phyloP scores from a whole-genome alignment of 2,888 invertebrate species.

The Lepidocyrtoides sp. region DNA sequence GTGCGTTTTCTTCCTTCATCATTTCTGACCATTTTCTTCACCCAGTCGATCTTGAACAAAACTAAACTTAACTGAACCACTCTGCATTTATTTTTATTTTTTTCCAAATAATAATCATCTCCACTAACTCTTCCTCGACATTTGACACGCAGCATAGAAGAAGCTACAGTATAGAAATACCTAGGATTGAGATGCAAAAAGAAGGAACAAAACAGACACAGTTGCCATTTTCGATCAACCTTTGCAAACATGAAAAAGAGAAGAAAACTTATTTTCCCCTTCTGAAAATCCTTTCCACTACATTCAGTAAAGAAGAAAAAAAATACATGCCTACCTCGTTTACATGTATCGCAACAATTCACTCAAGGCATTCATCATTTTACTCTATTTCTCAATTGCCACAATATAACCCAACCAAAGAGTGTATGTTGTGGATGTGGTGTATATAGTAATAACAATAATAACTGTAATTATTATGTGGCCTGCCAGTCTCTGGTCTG shows the following conservation, averaged over 20 bases:
- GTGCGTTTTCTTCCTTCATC: constrained; percentile 11
- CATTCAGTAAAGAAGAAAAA: not conserved
- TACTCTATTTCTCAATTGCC: not conserved
- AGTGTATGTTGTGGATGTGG: not conserved
- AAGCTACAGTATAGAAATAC: too few relatives aligned
- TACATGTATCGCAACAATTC: not conserved
- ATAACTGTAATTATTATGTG: too few relatives aligned
- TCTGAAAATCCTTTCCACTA: constrained; percentile 49
- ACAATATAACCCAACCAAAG: not conserved
- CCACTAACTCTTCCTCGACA: not conserved
- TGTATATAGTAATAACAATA: not conserved
- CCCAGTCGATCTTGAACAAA: not conserved
- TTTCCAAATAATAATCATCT: constrained; percentile 5
- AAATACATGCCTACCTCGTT: not conserved
- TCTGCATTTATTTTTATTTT: not conserved
- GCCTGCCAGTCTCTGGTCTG: not conserved
- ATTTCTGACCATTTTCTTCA: constrained; percentile 41
- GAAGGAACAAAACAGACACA: constrained; percentile 26
- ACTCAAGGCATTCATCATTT: constrained; percentile 14
- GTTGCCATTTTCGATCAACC: constrained; percentile 50
- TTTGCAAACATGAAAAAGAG: not conserved
- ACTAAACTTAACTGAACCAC: not conserved
- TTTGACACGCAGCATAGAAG: not conserved
- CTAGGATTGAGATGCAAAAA: constrained; percentile 16
- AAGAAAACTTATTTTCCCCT: not conserved